Conservation (phyloP, 2,797 vertebrate genomes). For the Gymnothorax reevesii region DNA sequence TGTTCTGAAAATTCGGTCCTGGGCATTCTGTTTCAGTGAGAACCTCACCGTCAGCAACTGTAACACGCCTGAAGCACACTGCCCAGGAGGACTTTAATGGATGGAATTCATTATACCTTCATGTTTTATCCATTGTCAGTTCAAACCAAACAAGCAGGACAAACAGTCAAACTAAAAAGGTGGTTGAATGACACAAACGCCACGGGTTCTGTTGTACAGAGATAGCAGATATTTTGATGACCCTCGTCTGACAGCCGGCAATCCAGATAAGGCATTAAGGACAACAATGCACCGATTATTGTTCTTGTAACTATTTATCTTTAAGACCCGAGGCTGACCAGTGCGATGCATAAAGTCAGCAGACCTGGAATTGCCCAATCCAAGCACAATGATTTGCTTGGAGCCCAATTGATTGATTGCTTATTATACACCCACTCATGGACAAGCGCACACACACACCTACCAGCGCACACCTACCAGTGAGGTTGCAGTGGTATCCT, state of each 20-base stretch:
- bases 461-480: slow-evolving; percentile 8
- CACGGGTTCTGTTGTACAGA: neutral
- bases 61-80: neutral
- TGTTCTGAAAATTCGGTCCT: neutral
- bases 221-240: neutral
- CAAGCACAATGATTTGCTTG: neutral
- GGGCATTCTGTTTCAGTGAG: neutral
- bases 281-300: neutral
- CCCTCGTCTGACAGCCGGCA: neutral
- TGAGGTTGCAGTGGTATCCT: neutral
- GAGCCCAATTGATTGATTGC: neutral
- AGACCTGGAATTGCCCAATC: neutral
- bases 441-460: slow-evolving; percentile 3
- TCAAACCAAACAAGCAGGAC: neutral
- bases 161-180: neutral
- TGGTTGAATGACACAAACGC: neutral
- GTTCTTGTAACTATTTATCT: neutral
- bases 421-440: neutral
- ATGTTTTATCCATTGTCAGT: neutral
- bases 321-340: neutral
- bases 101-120: neutral
- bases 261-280: neutral
- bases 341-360: neutral
- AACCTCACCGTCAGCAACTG: neutral
- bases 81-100: neutral